These are phyloP conservation scores for Dipus sagitta DNA, from an alignment of 2,797 vertebrate species.

Conservation along the genomic window DNA sequence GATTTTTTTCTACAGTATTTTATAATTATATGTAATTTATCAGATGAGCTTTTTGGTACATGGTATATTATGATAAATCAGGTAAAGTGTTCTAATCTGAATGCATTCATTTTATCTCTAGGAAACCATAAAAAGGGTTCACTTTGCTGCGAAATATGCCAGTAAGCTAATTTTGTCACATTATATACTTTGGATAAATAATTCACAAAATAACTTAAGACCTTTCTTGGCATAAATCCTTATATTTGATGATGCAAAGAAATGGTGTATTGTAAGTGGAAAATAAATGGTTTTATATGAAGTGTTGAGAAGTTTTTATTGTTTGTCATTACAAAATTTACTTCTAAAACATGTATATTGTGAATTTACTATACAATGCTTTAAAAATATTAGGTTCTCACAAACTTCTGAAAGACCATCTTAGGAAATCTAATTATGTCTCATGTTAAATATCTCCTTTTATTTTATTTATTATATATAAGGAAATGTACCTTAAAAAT, in stretches of 20 bases:
- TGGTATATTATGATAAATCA: constrained; percentile 63
- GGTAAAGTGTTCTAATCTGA: constrained; percentile 62
- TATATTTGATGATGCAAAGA: constrained; percentile 70
- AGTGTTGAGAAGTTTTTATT: constrained; percentile 55
- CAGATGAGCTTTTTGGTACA: constrained; percentile 62
- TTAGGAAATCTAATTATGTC: constrained; percentile 58
- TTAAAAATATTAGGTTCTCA: constrained; percentile 68
- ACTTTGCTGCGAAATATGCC: constrained; percentile 65
- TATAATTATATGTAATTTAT: constrained; percentile 66
- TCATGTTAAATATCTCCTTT: constrained; percentile 68
- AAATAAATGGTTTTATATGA: constrained; percentile 63
- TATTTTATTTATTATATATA: constrained; percentile 62
- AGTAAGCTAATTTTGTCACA: constrained; percentile 66
- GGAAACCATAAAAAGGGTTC: constrained; percentile 55
- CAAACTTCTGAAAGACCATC: constrained; percentile 57
- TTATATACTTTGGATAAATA: constrained; percentile 63
- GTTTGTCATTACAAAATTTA: constrained; percentile 62
- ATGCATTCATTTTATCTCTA: constrained; percentile 68
- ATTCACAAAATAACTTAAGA: constrained; percentile 63
- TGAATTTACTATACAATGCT: constrained; percentile 57
- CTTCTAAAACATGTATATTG: constrained; percentile 61
- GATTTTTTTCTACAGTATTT: constrained; percentile 54
- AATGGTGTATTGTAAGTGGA: constrained; percentile 57
- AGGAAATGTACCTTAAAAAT: constrained; percentile 65
- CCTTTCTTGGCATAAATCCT: constrained; percentile 65